A percentile compares a stretch with the other conserved stretches of the same genome.
Conservation (phyloP, 23 tunicate species). For the Ciona savignyi region DNA sequence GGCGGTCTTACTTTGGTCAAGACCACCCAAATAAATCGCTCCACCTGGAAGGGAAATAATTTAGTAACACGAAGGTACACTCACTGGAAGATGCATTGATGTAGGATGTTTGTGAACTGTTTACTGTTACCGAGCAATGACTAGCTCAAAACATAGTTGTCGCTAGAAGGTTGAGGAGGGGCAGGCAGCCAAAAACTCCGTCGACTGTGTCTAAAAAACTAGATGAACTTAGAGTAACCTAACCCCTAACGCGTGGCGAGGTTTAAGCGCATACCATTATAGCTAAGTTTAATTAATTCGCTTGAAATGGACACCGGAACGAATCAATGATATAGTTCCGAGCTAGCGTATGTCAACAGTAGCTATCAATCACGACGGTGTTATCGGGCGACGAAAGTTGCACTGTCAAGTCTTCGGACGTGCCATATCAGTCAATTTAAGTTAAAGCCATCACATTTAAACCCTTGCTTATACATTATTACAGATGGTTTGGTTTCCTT, state of each 20-base stretch:
- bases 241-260: background rate
- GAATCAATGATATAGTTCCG: background rate
- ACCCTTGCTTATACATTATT: too few species aligned
- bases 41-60: background rate
- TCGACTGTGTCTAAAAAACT: too few species aligned
- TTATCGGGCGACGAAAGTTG: background rate
- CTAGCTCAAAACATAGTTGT: background rate
- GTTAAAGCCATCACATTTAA: too few species aligned
- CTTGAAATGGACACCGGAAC: background rate
- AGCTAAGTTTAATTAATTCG: background rate
- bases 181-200: too few species aligned
- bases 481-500: too few species aligned
- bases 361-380: background rate
- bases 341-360: background rate
- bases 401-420: background rate
- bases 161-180: background rate
- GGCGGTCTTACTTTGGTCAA: background rate
- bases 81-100: background rate
- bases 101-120: background rate
- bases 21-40: background rate
- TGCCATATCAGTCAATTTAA: background rate
- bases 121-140: background rate
- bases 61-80: background rate
- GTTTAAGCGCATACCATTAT: too few species aligned
- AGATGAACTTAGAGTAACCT: too few species aligned